A percentile compares a stretch with the other conserved stretches of the same genome.
Conservation (phyloP, 2,113 vertebrate species). For the Pelecanus crispus region DNA sequence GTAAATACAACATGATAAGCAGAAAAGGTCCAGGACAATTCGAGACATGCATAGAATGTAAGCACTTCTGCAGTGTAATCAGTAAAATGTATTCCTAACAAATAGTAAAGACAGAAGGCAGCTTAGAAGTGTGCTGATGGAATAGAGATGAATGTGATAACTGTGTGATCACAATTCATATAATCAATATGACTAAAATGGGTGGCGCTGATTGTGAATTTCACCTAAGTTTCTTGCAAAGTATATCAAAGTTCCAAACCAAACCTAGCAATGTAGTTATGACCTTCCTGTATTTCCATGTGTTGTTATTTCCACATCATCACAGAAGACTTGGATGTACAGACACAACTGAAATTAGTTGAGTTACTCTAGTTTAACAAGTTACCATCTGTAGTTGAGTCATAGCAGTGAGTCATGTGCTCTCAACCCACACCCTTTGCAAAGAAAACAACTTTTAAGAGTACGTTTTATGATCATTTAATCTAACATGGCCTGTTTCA, state of each 20-base stretch:
- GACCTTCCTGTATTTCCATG: neutral
- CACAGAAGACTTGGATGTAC: neutral
- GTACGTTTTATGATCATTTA: neutral
- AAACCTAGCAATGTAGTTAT: neutral
- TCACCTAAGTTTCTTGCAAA: neutral
- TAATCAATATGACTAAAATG: neutral
- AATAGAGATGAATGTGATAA: neutral
- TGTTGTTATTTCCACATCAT: neutral
- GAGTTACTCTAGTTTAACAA: neutral
- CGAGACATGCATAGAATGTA: neutral
- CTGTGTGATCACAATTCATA: neutral
- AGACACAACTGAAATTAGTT: neutral
- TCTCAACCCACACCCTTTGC: neutral
- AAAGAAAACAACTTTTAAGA: neutral
- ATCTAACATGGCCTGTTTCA: neutral
- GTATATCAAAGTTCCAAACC: neutral
- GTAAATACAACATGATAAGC: neutral
- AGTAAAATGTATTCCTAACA: neutral
- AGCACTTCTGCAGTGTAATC: neutral
- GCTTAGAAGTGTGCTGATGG: neutral
- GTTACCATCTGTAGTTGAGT: neutral
- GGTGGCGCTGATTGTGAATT: neutral
- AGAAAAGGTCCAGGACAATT: neutral
- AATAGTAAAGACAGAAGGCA: neutral
- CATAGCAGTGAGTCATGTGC: neutral